Evolutionary conservation across 2,797 vertebrate genomes (phyloP), one percentile per base, ranked within the genome.

Genomic region (Chaunax sp.): DNA sequence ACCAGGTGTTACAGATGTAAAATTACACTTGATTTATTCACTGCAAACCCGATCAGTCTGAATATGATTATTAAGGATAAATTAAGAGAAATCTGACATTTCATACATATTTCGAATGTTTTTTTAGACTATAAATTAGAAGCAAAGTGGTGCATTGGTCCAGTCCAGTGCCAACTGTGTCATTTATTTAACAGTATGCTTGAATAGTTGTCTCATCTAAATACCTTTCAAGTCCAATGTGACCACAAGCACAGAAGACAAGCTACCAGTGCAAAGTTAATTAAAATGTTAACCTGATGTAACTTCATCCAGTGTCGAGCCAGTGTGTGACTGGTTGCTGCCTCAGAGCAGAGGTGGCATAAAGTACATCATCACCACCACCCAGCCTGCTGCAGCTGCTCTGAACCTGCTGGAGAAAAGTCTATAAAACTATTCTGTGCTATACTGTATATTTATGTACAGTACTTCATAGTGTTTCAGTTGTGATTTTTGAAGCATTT

Each of bases 321-420:
- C 15, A 16, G 38, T 15, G 12, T 40, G 14, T 15, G 51, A 50
- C 56, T 13, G 19, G 23, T 41, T n/a, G 41, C 33, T 14, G 13
- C 23, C 18, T 60, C 54, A 0, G 3, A 26, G 14, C 45, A 44
- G 14, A 54, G 45, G n/a, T 52, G 19, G 43, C 18, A 15, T 69
- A n/a, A 40, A 62, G 46, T 62, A 0, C 63, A 40, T 13, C 14
- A 33, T 37, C 2, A 59, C 25, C 11, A 19, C 43, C 47, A 51
- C 0, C 9, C 37, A 12, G 40, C 13, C 26, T 10, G 59, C 22
- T 51, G 60, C 43, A 49, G 75, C 64, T 67, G 54, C 70, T 52
- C 20, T 38, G 20, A 65, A 50, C 55, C 43, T 45, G 52, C 59
- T 14, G 14, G 63, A 40, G 30, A 58, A 46, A 57, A 40, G 56